Evolutionary conservation across 1,140 invertebrate species (phyloP).

Genomic region (Papilio machaon): DNA sequence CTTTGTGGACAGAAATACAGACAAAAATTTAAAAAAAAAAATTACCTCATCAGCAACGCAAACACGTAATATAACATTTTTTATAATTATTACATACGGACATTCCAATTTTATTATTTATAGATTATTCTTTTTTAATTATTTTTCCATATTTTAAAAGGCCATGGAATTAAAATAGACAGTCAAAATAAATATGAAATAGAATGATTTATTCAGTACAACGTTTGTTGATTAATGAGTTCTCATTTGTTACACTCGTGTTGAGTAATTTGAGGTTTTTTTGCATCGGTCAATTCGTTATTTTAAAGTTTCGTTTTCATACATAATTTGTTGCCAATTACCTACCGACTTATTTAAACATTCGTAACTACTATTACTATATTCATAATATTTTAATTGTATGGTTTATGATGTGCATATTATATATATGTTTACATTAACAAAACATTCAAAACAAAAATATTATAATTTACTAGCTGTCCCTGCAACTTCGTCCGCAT

Average conservation of each 20-base stretch:
- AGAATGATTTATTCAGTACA: constrained; percentile 9
- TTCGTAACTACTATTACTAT: neutral
- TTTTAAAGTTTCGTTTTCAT: constrained; percentile 23
- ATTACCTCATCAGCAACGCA: too few species aligned
- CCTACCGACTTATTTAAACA: neutral
- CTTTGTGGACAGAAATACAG: too few species aligned
- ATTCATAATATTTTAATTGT: constrained; percentile 11
- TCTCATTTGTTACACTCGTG: constrained; percentile 26
- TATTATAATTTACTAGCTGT: neutral
- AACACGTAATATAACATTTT: too few species aligned
- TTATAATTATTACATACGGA: neutral
- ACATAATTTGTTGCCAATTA: constrained; percentile 33
- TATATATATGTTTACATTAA: neutral
- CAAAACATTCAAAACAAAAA: neutral
- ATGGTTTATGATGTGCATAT: constrained; percentile 18
- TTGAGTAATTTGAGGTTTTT: constrained; percentile 31
- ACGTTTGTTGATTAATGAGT: constrained; percentile 18
- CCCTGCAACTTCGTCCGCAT: too few species aligned
- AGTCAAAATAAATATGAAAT: constrained; percentile 32
- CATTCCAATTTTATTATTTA: neutral
- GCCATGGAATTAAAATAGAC: constrained; percentile 10
- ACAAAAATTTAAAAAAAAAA: too few species aligned
- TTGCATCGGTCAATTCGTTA: constrained; percentile 24
- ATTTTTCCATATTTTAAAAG: neutral
- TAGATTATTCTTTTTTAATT: neutral